These are phyloP conservation scores for Philantomba maxwellii DNA, from an alignment of 2,113 vertebrate genomes.

Conservation along the genomic window DNA sequence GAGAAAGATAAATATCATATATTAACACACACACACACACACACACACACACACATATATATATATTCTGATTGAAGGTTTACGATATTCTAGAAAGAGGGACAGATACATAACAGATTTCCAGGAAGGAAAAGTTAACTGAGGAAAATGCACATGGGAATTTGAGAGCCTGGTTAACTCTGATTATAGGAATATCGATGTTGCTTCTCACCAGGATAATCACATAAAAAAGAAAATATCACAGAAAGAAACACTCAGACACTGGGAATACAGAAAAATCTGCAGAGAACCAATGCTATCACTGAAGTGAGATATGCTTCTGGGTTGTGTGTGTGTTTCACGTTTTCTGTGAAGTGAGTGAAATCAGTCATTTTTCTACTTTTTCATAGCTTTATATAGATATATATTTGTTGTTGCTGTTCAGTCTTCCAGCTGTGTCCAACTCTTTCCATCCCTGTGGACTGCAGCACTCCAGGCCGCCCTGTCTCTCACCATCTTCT, in stretches of 20 bases:
- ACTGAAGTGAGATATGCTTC: not conserved
- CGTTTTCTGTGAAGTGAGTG: accelerated
- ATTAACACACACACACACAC: too few relatives aligned
- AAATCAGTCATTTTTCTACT: not conserved
- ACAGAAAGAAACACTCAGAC: not conserved
- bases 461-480: not conserved
- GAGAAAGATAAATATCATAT: not conserved
- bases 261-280: not conserved
- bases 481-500: not conserved
- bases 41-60: not conserved
- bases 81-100: not conserved
- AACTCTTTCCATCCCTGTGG: not conserved
- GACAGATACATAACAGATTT: constrained; percentile 24
- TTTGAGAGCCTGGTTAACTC: not conserved
- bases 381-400: not conserved
- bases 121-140: constrained; percentile 44
- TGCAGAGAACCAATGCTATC: accelerated
- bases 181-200: not conserved
- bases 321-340: not conserved
- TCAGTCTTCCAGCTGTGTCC: not conserved
- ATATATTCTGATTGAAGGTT: not conserved
- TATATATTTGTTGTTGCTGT: not conserved
- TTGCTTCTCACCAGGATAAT: not conserved
- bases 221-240: not conserved
- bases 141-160: constrained; percentile 39